These are phyloP conservation scores for Drosophila basisetae DNA, from an alignment of 2,888 invertebrate genomes.

Conservation along the genomic window DNA sequence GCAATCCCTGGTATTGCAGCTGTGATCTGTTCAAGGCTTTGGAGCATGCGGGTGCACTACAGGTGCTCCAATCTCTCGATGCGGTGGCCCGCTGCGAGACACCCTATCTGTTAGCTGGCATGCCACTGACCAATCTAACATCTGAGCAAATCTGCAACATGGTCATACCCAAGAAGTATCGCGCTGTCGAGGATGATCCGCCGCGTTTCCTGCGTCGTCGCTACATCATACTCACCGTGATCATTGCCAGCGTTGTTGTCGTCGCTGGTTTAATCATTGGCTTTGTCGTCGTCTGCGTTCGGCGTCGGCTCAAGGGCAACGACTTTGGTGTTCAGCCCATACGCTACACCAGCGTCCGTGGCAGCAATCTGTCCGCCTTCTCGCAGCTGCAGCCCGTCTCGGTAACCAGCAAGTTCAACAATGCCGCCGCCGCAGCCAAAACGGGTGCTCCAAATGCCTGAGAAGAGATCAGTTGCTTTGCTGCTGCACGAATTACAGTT, in stretches of 20 bases:
- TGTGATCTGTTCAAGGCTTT: slow-evolving; percentile 86
- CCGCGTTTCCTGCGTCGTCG: slow-evolving; percentile 84
- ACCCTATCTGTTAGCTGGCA: slow-evolving; percentile 82
- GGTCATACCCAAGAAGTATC: slow-evolving; percentile 80
- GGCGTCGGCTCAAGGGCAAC: slow-evolving; percentile 81
- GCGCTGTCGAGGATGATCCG: slow-evolving; percentile 82
- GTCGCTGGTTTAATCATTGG: slow-evolving; percentile 83
- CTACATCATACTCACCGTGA: slow-evolving; percentile 82
- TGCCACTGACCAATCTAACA: slow-evolving; percentile 78
- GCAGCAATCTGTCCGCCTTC: slow-evolving; percentile 83
- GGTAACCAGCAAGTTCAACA: slow-evolving; percentile 62
- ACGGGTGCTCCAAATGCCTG: slow-evolving; percentile 71
- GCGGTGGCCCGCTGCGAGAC: slow-evolving; percentile 79
- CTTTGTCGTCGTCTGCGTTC: slow-evolving; percentile 81
- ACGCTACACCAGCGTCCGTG: slow-evolving; percentile 83
- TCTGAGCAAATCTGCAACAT: slow-evolving; percentile 76
- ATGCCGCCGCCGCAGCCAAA: slow-evolving; percentile 42
- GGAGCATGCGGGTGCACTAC: slow-evolving; percentile 68
- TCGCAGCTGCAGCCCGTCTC: slow-evolving; percentile 66
- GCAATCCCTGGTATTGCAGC: slow-evolving; percentile 89
- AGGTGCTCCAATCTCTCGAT: slow-evolving; percentile 49
- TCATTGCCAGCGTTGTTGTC: slow-evolving; percentile 82
- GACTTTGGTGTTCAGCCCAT: slow-evolving; percentile 83
- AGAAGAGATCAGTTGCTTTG: slow-evolving; percentile 4
- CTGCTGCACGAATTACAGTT: slow-evolving; percentile 54